Percentiles rank a stretch among this genome's conserved stretches.
Evolutionary conservation across 2,113 vertebrate species (phyloP).

Genomic region (Uria lomvia): DNA sequence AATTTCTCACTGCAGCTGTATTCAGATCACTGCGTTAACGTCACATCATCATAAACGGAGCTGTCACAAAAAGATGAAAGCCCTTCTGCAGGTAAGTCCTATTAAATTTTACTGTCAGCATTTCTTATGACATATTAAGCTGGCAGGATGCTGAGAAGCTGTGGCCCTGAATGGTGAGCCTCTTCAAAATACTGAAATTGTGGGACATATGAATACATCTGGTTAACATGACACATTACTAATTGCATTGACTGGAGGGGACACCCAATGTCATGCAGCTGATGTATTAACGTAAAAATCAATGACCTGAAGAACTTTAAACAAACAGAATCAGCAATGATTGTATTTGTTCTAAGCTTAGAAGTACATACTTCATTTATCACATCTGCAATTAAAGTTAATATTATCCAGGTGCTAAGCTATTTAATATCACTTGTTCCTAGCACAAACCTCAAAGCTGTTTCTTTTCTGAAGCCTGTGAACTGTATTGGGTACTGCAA

Average conservation of each 20-base stretch:
- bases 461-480: background rate
- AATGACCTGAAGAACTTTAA: background rate
- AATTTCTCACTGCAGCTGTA: background rate
- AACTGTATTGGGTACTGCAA: background rate
- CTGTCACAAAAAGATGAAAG: background rate
- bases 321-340: slow-evolving; percentile 20
- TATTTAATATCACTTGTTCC: background rate
- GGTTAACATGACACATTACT: background rate
- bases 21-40: fast-evolving
- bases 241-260: background rate
- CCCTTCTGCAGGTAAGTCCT: background rate
- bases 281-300: background rate
- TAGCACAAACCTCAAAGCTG: background rate
- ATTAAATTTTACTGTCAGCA: background rate
- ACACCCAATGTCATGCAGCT: background rate
- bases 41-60: background rate
- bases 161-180: background rate
- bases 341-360: background rate
- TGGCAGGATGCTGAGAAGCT: background rate
- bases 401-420: slow-evolving; percentile 39
- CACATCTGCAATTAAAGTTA: background rate
- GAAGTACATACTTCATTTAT: background rate
- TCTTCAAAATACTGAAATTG: background rate
- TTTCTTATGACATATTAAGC: background rate
- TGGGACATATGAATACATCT: background rate